These are phyloP conservation scores for Bunonema sp. DNA, from an alignment of 2,888 invertebrate genomes.

Conservation along the genomic window DNA sequence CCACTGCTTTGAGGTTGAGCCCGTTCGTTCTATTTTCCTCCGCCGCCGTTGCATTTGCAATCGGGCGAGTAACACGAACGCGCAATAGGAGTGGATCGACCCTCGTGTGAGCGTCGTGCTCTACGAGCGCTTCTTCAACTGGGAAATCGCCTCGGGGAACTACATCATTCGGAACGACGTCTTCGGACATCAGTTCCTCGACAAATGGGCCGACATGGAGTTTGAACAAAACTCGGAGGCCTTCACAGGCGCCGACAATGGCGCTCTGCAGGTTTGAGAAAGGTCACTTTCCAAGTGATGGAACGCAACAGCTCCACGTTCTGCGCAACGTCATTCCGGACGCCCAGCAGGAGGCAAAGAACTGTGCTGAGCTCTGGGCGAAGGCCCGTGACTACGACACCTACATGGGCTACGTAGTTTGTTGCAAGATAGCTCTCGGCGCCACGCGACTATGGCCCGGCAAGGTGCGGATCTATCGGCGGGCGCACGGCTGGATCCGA, in stretches of 20 bases:
- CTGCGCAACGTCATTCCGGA: conserved; percentile 25
- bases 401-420: conserved; percentile 37
- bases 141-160: conserved; percentile 41
- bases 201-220: conserved; percentile 25
- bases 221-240: conserved; percentile 19
- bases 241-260: conserved; percentile 38
- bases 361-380: conserved; percentile 30
- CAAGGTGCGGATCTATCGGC: conserved; percentile 23
- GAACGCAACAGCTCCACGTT: conserved; percentile 20
- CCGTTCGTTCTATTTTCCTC: background rate
- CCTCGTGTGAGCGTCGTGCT: conserved; percentile 33
- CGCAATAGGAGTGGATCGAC: conserved; percentile 42
- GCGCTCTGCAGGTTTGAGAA: conserved; percentile 20
- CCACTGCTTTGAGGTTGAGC: conserved; percentile 1
- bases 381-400: conserved; percentile 26
- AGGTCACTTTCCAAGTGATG: background rate
- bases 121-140: conserved; percentile 43
- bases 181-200: conserved; percentile 14
- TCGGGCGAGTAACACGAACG: background rate
- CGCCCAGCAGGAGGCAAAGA: conserved; percentile 14
- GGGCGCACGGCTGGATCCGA: conserved; percentile 26
- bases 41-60: background rate
- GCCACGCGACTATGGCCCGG: conserved; percentile 24
- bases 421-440: conserved; percentile 28
- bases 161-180: conserved; percentile 19